These are phyloP conservation scores for Drosophila flavopinicola DNA, from an alignment of 2,888 invertebrate species.

Conservation along the genomic window DNA sequence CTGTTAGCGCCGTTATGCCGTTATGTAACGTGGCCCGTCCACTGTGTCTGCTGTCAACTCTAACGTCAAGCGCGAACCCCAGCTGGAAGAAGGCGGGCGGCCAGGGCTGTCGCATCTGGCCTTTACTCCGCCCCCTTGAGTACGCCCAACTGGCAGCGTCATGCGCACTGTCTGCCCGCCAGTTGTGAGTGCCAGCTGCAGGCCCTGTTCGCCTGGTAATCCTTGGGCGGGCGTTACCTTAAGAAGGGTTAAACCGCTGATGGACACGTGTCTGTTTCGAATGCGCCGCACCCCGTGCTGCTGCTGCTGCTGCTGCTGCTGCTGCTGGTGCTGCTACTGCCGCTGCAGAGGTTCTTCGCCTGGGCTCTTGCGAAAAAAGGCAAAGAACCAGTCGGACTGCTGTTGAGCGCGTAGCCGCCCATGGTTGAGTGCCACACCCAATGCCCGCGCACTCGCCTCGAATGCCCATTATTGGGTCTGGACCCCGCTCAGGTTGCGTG, in stretches of 20 bases:
- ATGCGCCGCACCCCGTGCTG: constrained; percentile 49
- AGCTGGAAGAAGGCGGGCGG: constrained; percentile 43
- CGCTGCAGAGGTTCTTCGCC: constrained; percentile 37
- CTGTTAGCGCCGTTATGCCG: constrained; percentile 20
- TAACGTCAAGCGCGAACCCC: constrained; percentile 60
- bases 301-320: constrained; percentile 26
- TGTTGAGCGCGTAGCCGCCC: constrained; percentile 42
- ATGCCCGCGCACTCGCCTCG: constrained; percentile 54
- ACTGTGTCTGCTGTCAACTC: constrained; percentile 27
- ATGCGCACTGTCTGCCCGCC: constrained; percentile 54
- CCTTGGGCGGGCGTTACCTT: constrained; percentile 85
- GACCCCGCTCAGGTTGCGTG: constrained; percentile 35
- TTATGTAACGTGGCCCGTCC: constrained; percentile 64
- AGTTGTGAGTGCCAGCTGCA: constrained; percentile 2
- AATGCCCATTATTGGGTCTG: constrained; percentile 63
- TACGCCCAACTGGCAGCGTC: constrained; percentile 56
- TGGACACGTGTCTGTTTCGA: constrained; percentile 83
- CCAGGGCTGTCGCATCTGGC: constrained; percentile 20
- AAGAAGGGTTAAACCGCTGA: constrained; percentile 85
- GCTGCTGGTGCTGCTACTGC: constrained; percentile 25
- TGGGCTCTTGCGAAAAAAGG: constrained; percentile 65
- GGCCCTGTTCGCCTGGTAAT: constrained; percentile 81
- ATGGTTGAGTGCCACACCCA: constrained; percentile 59
- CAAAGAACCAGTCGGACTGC: constrained; percentile 68
- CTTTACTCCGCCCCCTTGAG: constrained; percentile 72